Base-by-base conservation (phyloP, 53 echinoderm and acorn worm species). In the Glandiceps talaboti region DNA sequence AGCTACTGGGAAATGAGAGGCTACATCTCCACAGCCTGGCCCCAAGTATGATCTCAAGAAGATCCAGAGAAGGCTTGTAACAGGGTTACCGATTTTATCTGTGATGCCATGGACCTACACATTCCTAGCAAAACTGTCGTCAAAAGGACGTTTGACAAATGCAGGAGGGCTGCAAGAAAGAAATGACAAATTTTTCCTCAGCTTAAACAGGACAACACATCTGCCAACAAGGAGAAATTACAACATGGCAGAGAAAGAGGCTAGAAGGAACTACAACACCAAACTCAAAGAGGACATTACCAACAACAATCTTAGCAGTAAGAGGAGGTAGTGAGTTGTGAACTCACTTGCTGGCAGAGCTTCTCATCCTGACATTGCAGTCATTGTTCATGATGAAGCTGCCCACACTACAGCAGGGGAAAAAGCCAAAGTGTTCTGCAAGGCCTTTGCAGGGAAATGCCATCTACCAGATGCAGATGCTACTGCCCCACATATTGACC, bases 1-100 rank as follows among this genome's bases (percentile, higher is more conserved):
- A 82, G 85, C 81, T 88, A 74, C 78, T 85, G 76, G 84, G 84
- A 75, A 31, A 87, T 87, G 84, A 80, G 87, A 74, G 81, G 75
- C 30, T 78, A 32, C 73, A 10, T 87, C 87, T 81, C 84, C 27
- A 79, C 76, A 75, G 80, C 82, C 80, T 89, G 83, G 89, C 28
- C 80, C 10, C 31, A 29, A 26, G 76, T 76, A 0, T 73, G 82
- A 80, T 73, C 29, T 27, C 64, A 20, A 45, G 64, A 45, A 45
- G 64, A 45, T 45, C 64, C 64, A 45, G 64, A 45, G 6, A 45
- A 29, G 28, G 80, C 83, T 26, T 88, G 91, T 76, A 88, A 74
- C 32, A 90, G 76, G 27, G 82, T 91, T 73, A 91, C 85, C 27
- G 73, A 72, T 30, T 84, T 87, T 27, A 90, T 90, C 73, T 14